phyloP scores from a whole-genome alignment of 2,797 vertebrate species.

The Gallinago stenura region DNA sequence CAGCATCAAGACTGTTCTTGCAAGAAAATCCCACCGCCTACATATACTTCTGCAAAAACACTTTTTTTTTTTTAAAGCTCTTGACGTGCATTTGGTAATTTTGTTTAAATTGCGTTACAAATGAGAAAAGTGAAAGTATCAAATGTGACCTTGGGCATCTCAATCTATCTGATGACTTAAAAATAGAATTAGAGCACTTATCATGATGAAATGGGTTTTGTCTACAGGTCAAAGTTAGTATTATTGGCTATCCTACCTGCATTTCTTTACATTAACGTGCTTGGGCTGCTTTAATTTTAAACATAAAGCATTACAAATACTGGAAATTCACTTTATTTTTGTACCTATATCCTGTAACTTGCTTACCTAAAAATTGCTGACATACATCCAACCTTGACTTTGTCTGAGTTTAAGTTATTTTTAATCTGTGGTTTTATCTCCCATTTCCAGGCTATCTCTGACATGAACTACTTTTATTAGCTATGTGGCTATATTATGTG shows the following conservation, averaged over 20 bases:
- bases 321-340: neutral
- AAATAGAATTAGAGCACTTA: neutral
- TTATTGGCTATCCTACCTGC: neutral
- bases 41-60: neutral
- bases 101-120: neutral
- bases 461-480: neutral
- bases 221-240: neutral
- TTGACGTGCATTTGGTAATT: neutral
- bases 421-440: neutral
- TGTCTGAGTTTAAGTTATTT: neutral
- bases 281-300: neutral
- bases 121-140: neutral
- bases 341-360: neutral
- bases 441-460: conserved; percentile 3
- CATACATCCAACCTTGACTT: neutral
- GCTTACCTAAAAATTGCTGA: neutral
- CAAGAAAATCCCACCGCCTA: conserved; percentile 35
- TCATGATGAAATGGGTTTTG: neutral
- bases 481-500: neutral
- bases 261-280: neutral
- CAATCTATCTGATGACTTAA: neutral
- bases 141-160: neutral
- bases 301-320: too few relatives aligned
- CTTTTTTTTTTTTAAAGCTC: neutral
- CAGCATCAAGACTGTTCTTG: neutral